Evolutionary conservation across 2,888 invertebrate species (phyloP).

Genomic region (Drosophila colorata): DNA sequence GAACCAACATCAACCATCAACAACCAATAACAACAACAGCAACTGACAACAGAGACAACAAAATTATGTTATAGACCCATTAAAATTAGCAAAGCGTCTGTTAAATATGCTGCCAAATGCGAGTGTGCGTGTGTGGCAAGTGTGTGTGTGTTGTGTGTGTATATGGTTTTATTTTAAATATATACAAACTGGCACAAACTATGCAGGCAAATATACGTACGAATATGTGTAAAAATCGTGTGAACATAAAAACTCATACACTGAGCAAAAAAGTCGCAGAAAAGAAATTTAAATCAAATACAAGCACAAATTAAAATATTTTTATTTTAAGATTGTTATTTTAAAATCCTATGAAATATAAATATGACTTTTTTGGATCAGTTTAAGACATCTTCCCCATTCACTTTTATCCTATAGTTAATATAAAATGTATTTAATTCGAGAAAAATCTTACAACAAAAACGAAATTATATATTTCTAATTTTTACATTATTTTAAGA

Average conservation of each 20-base stretch:
- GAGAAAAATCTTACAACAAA: no score
- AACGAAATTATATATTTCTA: no score
- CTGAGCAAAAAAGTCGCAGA: constrained; percentile 1
- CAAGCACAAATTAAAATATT: no score
- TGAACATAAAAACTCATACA: background rate
- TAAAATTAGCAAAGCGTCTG: constrained; percentile 64
- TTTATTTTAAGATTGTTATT: no score
- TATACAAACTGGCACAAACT: constrained; percentile 38
- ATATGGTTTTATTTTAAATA: constrained; percentile 49
- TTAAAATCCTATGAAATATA: no score
- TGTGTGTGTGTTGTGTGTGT: background rate
- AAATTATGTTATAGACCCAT: constrained; percentile 60
- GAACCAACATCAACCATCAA: constrained; percentile 34
- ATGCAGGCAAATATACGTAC: constrained; percentile 13
- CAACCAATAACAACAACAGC: constrained; percentile 19
- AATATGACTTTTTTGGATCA: no score
- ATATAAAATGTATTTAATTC: no score
- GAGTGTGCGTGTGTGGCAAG: background rate
- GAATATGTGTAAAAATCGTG: background rate
- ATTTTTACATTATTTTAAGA: no score
- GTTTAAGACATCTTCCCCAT: no score
- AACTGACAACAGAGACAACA: constrained; percentile 29
- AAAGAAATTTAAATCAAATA: no score
- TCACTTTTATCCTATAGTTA: no score
- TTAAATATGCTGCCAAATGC: constrained; percentile 50